These are phyloP conservation scores for Acrocephalus scirpaceus DNA, from an alignment of 2,797 vertebrate genomes.

Conservation along the genomic window DNA sequence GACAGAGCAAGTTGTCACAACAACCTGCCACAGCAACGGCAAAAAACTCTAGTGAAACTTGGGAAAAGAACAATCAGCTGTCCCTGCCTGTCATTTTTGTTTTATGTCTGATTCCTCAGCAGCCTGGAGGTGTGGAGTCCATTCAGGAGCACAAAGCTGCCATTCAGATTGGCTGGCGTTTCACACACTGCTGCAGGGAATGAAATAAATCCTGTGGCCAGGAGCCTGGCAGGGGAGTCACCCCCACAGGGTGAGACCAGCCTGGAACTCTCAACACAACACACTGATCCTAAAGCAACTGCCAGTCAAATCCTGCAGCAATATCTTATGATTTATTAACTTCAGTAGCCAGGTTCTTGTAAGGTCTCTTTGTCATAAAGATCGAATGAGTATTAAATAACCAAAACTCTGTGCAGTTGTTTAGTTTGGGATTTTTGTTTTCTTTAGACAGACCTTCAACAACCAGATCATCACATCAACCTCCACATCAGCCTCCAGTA, in stretches of 20 bases:
- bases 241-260: neutral
- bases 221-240: neutral
- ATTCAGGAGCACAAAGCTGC: neutral
- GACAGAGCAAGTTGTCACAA: neutral
- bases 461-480: conserved; percentile 67
- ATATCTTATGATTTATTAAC: neutral
- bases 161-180: neutral
- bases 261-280: neutral
- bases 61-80: neutral
- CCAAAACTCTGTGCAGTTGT: neutral
- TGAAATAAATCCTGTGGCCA: neutral
- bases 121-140: neutral
- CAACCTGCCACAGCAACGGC: no score
- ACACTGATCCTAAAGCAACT: neutral
- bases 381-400: neutral
- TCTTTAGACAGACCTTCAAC: conserved; percentile 69
- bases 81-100: neutral
- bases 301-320: neutral
- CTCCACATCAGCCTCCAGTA: conserved; percentile 78
- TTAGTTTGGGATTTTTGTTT: conserved; percentile 14
- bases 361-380: neutral
- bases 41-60: neutral
- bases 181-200: neutral
- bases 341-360: neutral
- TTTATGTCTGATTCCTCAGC: neutral